Base-by-base conservation (phyloP, 2,797 vertebrate genomes). In the Denticeps clupeoides region DNA sequence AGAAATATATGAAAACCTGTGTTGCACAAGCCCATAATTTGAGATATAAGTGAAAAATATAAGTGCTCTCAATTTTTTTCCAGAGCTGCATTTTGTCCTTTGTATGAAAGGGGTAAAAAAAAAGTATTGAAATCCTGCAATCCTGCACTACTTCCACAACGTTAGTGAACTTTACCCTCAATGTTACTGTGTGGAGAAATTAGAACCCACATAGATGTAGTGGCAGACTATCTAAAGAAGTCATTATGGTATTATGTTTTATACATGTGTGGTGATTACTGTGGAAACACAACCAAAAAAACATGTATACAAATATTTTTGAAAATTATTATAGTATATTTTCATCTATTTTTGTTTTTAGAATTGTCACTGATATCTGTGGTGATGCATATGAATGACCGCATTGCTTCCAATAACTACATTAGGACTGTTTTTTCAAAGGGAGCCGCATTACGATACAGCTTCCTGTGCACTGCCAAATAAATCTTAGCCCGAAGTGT, bases 161-260 rank as follows among this genome's bases (percentile, higher is more conserved):
- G n/a, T n/a, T n/a, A n/a, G n/a, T n/a, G n/a, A n/a, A n/a, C n/a
- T n/a, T n/a, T n/a, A n/a, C n/a, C n/a, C n/a, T n/a, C n/a, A n/a
- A n/a, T n/a, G n/a, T n/a, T n/a, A n/a, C n/a, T n/a, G n/a, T n/a
- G n/a, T n/a, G n/a, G n/a, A n/a, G n/a, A n/a, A n/a, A n/a, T n/a
- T n/a, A n/a, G n/a, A n/a, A n/a, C n/a, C n/a, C n/a, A n/a, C n/a
- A n/a, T n/a, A n/a, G n/a, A n/a, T n/a, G n/a, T n/a, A 13, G 9
- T 24, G 22, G 40, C n/a, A n/a, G n/a, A n/a, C n/a, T 24, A 7
- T 43, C 13, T 43, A 12, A 43, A 24, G 24, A 43, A 43, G 25
- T 43, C 15, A 26, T 56, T 27, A 45, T 47, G 58, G 44, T 63
- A 41, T 57, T 56, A 41, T 57, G 33, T 58, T 66, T 58, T 49